Evolutionary conservation across 2,797 vertebrate genomes (phyloP), one percentile per base, ranked within the genome.

Genomic region (Harpagifer antarcticus): DNA sequence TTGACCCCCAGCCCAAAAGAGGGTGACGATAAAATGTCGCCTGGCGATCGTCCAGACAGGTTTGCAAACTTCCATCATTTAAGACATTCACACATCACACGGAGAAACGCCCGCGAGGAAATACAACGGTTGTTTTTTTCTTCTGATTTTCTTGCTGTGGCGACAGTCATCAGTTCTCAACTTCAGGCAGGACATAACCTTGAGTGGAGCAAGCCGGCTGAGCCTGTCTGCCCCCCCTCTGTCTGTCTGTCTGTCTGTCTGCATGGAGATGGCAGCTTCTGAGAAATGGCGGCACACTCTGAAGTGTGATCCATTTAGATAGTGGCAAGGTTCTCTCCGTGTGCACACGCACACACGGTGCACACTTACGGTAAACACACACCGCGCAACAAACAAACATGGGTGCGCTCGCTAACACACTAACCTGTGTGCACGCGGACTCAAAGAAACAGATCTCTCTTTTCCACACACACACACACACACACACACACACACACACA

Each of bases 241-340:
- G 76, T 68, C 66, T 67, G 62, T 72, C 65, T 62, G 59, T 57
- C 63, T 60, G 79, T 68, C 66, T 67, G 62, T 72, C 65, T 74
- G 76, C 54, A 12, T 42, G n/a, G 78, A 78, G 86, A 90, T 86
- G 91, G 89, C 88, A 89, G 87, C 81, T 84, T 85, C 81, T 91
- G 92, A 94, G 89, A 91, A 94, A 92, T 92, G 89, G 92, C 78
- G 86, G 88, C 89, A 91, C 84, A 83, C 88, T 91, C 87, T 91
- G 90, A 93, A 93, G 92, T 92, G 91, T 82, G 94, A 95, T 95
- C 93, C 92, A 95, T 95, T 95, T 95, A 95, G 94, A 95, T 95
- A 94, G 91, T 9, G 60, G 81, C 13, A 33, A 82, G 84, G 74
- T 87, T 86, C 78, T 86, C 72, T 72, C 72, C 61, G 81, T 11